These are phyloP conservation scores for Eira barbara DNA, from an alignment of 2,113 vertebrate genomes.

Conservation along the genomic window DNA sequence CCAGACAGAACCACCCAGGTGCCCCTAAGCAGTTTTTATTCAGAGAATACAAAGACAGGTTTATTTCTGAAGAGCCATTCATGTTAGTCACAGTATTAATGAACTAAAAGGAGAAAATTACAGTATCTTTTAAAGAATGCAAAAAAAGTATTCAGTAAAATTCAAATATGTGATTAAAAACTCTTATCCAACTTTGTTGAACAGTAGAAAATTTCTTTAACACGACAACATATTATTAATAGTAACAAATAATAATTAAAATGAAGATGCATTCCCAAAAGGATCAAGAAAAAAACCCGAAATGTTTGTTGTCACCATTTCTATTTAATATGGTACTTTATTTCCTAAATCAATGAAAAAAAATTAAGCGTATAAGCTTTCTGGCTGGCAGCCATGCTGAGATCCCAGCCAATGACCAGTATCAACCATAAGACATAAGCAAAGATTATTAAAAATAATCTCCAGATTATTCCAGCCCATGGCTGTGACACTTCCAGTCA, in stretches of 20 bases:
- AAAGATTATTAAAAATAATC: not conserved
- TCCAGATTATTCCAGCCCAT: not conserved
- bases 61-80: not conserved
- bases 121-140: not conserved
- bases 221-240: not conserved
- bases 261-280: not conserved
- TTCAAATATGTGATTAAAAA: not conserved
- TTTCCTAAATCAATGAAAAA: not conserved
- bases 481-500: not conserved
- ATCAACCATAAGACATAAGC: not conserved
- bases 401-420: not conserved
- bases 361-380: not conserved
- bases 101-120: slow-evolving; percentile 11
- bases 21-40: not conserved
- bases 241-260: not conserved
- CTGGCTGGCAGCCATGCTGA: not conserved
- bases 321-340: not conserved
- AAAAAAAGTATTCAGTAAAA: not conserved
- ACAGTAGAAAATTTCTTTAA: not conserved
- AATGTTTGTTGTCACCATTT: not conserved
- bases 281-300: not conserved
- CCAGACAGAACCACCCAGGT: not conserved
- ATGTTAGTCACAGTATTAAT: not conserved
- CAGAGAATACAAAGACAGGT: not conserved
- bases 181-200: not conserved